Percentiles rank a stretch among this genome's conserved stretches.
Conservation (phyloP, 1,140 invertebrate species). For the Cylas formicarius region DNA sequence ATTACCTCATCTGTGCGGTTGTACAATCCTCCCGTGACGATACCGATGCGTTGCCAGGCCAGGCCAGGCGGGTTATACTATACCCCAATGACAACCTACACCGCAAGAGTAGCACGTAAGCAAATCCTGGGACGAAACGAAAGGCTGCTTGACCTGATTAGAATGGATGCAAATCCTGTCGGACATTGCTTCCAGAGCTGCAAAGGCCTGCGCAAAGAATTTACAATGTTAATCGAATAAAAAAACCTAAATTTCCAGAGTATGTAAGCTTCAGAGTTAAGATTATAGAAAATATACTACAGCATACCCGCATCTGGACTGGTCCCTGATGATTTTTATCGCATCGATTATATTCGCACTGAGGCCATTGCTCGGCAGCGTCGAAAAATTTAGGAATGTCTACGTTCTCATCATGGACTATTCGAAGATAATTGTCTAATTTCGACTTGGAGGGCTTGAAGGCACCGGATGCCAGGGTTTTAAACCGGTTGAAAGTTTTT, state of each 20-base stretch:
- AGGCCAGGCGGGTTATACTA: slow-evolving; percentile 55
- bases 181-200: slow-evolving; percentile 59
- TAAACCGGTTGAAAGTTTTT: neutral
- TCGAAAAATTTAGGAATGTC: slow-evolving; percentile 15
- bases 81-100: slow-evolving; percentile 57
- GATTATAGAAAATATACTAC: no score
- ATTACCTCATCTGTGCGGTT: slow-evolving; percentile 37
- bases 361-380: slow-evolving; percentile 18
- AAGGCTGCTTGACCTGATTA: slow-evolving; percentile 46
- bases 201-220: slow-evolving; percentile 51
- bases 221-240: no score
- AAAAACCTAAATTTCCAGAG: no score
- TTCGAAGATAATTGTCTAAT: neutral
- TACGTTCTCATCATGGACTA: neutral
- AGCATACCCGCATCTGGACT: slow-evolving; percentile 17
- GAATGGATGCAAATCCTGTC: slow-evolving; percentile 61
- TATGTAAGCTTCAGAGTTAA: no score
- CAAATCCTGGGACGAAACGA: slow-evolving; percentile 56
- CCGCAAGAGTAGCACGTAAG: slow-evolving; percentile 54
- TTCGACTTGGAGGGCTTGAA: neutral
- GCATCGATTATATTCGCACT: slow-evolving; percentile 13
- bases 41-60: slow-evolving; percentile 54
- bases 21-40: neutral
- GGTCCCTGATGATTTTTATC: slow-evolving; percentile 17
- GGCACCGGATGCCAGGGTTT: neutral